phyloP scores from a whole-genome alignment of 2,888 invertebrate genomes.

The Sepioteuthis lessoniana region DNA sequence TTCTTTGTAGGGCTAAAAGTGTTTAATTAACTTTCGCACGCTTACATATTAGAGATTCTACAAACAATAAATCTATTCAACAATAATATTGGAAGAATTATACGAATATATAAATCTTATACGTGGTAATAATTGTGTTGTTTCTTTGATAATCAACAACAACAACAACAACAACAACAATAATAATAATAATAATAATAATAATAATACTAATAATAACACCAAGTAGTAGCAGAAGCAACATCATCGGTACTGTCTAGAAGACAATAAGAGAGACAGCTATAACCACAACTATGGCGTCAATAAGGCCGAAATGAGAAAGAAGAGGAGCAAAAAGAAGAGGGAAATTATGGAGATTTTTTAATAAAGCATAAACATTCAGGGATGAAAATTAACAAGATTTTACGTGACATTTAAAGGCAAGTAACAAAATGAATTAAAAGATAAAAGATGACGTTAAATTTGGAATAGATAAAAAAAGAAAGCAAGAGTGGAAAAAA shows the following conservation, averaged over 20 bases:
- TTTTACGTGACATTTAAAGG: slow-evolving; percentile 33
- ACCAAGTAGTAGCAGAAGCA: too few relatives aligned
- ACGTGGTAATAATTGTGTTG: too few relatives aligned
- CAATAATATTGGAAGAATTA: too few relatives aligned
- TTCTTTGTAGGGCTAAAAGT: too few relatives aligned
- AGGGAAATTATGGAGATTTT: not conserved
- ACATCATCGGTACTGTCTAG: too few relatives aligned
- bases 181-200: not conserved
- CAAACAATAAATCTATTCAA: too few relatives aligned
- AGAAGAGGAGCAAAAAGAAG: not conserved
- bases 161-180: not conserved
- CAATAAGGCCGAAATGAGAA: not conserved
- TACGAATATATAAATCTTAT: too few relatives aligned
- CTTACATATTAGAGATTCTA: too few relatives aligned
- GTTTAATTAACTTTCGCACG: too few relatives aligned
- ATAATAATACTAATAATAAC: too few relatives aligned
- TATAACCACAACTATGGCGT: not conserved
- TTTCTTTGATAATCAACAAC: not conserved
- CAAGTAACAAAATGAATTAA: not conserved
- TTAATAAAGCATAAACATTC: slow-evolving; percentile 6
- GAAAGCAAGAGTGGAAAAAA: not conserved
- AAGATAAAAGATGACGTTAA: not conserved
- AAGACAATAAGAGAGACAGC: too few relatives aligned
- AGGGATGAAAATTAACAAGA: not conserved
- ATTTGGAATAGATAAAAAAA: not conserved